Percentiles rank a stretch among this genome's conserved stretches.
Evolutionary conservation across 2,113 vertebrate genomes (phyloP).

Genomic region (Damaliscus lunatus): DNA sequence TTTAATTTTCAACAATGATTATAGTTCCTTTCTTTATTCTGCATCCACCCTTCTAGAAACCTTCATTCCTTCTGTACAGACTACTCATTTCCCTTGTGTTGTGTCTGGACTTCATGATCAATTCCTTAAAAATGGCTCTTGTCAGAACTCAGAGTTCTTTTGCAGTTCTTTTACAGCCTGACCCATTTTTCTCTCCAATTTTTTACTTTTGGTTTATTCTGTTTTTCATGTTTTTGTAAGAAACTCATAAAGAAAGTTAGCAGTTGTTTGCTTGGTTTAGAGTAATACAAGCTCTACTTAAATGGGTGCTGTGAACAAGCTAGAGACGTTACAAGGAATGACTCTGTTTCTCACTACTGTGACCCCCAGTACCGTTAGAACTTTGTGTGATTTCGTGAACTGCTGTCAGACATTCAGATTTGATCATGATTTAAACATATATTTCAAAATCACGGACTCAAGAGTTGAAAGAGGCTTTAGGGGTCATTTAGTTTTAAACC

Average conservation of each 20-base stretch:
- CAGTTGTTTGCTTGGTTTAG: background rate
- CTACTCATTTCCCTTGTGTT: background rate
- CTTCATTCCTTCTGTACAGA: background rate
- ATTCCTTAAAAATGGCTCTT: background rate
- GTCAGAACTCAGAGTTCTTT: background rate
- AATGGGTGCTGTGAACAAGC: background rate
- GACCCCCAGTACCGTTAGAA: background rate
- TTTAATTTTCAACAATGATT: background rate
- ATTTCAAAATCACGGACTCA: background rate
- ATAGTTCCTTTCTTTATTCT: background rate
- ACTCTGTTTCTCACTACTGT: background rate
- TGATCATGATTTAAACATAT: background rate
- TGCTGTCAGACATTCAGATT: background rate
- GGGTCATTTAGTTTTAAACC: background rate
- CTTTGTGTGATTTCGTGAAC: background rate
- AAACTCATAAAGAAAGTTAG: background rate
- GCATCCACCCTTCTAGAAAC: background rate
- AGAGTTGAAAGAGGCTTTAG: background rate
- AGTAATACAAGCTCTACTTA: background rate
- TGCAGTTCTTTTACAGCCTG: background rate
- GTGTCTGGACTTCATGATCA: background rate
- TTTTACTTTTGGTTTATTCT: background rate
- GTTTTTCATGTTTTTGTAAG: background rate
- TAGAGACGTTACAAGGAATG: background rate
- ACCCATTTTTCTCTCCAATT: background rate